Evolutionary conservation across 2,113 vertebrate species (phyloP).

Genomic region (Pteruthius melanotis): DNA sequence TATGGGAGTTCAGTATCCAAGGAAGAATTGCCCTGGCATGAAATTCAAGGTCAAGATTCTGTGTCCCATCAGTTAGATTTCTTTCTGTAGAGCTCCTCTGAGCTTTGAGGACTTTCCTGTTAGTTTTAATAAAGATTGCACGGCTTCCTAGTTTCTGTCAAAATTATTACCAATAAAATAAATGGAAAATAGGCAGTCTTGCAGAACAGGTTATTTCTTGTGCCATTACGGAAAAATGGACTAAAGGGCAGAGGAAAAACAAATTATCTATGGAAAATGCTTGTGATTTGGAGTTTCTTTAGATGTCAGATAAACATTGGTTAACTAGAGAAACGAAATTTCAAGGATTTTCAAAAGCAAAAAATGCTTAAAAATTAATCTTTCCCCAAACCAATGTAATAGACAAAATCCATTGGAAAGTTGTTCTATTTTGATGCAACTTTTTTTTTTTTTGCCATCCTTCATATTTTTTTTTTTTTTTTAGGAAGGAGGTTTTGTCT

Average conservation of each 20-base stretch:
- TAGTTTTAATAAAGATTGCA: neutral
- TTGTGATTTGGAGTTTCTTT: neutral
- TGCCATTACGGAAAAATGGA: neutral
- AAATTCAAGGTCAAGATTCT: conserved; percentile 18
- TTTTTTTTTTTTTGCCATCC: neutral
- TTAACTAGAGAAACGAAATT: neutral
- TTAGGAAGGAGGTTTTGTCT: neutral
- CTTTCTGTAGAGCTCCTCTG: neutral
- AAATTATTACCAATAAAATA: conserved; percentile 31
- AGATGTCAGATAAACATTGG: neutral
- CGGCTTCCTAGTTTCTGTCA: conserved; percentile 19
- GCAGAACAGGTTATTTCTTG: neutral
- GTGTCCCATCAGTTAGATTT: neutral
- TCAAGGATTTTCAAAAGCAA: neutral
- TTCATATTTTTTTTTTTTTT: neutral
- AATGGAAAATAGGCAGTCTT: neutral
- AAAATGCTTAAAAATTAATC: neutral
- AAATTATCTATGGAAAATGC: neutral
- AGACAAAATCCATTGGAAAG: neutral
- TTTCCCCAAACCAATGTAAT: neutral
- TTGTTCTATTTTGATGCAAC: neutral
- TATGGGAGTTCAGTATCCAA: neutral
- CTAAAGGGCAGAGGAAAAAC: neutral
- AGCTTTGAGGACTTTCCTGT: neutral
- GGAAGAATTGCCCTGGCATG: neutral